phyloP scores from a whole-genome alignment of 2,888 invertebrate genomes.

The Dioctria rufipes region DNA sequence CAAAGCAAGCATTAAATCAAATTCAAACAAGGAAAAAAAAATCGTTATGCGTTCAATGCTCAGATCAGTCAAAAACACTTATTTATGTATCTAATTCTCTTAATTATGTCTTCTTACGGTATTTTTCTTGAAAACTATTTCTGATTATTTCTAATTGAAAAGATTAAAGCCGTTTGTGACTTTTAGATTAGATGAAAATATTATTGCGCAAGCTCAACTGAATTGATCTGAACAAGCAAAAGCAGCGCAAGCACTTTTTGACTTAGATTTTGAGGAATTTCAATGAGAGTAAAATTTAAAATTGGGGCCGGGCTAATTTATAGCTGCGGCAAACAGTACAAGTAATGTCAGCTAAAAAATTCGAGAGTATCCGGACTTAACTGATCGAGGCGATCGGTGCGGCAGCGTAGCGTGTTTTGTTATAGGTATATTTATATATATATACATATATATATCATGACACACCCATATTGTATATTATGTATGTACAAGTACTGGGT shows the following conservation, averaged over 20 bases:
- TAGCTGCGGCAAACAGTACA: background rate
- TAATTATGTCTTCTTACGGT: background rate
- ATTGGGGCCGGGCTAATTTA: conserved; percentile 46
- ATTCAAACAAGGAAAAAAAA: conserved; percentile 25
- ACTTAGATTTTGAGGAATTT: conserved; percentile 33
- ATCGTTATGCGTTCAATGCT: background rate
- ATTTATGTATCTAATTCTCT: conserved; percentile 26
- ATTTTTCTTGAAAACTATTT: background rate
- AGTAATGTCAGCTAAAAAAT: conserved; percentile 31
- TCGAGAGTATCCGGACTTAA: background rate
- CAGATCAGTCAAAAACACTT: background rate
- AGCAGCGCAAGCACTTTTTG: background rate
- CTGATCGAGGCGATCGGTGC: background rate
- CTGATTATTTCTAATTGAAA: conserved; percentile 37
- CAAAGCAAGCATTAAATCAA: conserved; percentile 14
- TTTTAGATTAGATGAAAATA: conserved; percentile 27
- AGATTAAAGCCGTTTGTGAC: background rate
- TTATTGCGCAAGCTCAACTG: conserved; percentile 14
- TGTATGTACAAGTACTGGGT: background rate
- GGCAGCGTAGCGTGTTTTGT: background rate
- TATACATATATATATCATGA: background rate
- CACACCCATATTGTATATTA: conserved; percentile 31
- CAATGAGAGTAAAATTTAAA: conserved; percentile 28
- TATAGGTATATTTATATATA: too few relatives aligned
- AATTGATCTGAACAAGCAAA: too few relatives aligned